Conservation (phyloP, 2,797 vertebrate genomes). For the Podarcis siculus region DNA sequence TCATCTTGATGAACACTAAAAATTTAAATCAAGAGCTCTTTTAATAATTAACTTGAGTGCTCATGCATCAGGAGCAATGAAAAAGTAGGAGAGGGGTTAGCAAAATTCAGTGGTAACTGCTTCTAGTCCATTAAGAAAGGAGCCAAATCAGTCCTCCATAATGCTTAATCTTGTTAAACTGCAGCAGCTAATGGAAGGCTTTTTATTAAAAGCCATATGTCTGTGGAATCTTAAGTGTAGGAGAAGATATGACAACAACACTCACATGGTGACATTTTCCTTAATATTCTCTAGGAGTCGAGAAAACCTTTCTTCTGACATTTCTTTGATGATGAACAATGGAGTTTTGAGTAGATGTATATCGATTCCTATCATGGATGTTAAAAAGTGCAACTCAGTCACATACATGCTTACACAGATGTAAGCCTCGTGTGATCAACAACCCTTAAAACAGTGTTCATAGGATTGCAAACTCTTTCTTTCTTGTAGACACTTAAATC, state of each 20-base stretch:
- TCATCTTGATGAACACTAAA: constrained; percentile 58
- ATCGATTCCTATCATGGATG: neutral
- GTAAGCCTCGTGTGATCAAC: neutral
- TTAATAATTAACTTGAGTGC: constrained; percentile 52
- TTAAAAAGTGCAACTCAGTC: neutral
- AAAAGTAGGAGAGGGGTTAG: constrained; percentile 19
- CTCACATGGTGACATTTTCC: neutral
- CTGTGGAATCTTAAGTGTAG: constrained; percentile 16
- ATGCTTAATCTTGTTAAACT: constrained; percentile 24
- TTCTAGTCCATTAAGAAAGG: neutral
- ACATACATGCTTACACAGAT: neutral
- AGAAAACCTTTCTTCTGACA: constrained; percentile 6
- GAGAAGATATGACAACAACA: neutral
- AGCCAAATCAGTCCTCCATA: neutral
- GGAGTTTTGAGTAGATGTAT: neutral
- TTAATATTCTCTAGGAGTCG: neutral
- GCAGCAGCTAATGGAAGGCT: neutral
- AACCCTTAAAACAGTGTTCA: neutral
- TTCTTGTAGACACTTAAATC: neutral
- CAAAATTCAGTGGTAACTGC: constrained; percentile 34
- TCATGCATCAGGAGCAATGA: constrained; percentile 50
- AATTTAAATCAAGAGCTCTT: constrained; percentile 46
- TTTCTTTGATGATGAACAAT: neutral
- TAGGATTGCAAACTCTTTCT: neutral
- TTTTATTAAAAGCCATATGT: constrained; percentile 15